phyloP scores from a whole-genome alignment of 2,888 invertebrate species.

The Lamellibrachia satsuma region DNA sequence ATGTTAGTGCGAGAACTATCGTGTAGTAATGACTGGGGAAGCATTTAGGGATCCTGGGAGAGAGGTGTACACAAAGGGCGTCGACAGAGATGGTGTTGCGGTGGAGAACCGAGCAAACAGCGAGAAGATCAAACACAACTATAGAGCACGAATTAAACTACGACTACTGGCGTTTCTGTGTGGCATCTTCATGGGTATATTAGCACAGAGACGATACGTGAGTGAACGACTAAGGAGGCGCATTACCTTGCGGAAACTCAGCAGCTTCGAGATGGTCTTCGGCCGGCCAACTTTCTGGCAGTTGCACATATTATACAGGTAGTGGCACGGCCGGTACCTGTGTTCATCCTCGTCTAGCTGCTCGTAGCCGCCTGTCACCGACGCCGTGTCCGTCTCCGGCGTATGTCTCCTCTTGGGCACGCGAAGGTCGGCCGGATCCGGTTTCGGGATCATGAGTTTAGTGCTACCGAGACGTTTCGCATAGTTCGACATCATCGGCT shows the following conservation, averaged over 20 bases:
- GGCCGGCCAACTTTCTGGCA: constrained; percentile 24
- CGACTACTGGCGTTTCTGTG: no score
- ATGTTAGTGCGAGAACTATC: no score
- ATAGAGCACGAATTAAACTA: no score
- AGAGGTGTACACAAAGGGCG: no score
- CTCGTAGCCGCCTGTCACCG: neutral
- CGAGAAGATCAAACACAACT: no score
- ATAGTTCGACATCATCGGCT: neutral
- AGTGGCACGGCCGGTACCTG: constrained; percentile 21
- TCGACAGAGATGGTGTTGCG: no score
- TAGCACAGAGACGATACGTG: neutral
- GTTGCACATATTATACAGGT: constrained; percentile 28
- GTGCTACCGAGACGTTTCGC: neutral
- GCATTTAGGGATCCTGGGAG: no score
- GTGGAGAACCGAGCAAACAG: no score
- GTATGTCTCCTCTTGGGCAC: neutral
- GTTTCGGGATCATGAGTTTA: constrained; percentile 19
- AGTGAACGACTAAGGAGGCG: neutral
- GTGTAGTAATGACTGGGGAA: no score
- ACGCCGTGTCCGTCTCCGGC: neutral
- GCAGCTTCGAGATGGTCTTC: constrained; percentile 24
- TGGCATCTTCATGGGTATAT: neutral
- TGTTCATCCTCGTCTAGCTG: neutral
- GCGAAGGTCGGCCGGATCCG: constrained; percentile 19
- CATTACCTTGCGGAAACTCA: constrained; percentile 14